Conservation (phyloP, 2,797 vertebrate genomes). For the Sebastes alutus region DNA sequence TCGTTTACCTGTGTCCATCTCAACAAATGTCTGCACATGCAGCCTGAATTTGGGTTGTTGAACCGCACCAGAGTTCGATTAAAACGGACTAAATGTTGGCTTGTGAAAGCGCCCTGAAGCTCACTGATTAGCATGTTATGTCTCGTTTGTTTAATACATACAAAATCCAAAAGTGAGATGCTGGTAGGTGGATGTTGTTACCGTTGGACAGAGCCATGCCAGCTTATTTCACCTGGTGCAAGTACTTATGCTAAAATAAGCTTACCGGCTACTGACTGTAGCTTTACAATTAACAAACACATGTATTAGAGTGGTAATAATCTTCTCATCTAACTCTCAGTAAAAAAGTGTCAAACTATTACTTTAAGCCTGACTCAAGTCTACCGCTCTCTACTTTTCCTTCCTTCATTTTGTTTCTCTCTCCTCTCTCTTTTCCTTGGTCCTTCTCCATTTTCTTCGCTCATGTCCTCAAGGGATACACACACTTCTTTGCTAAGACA, state of each 20-base stretch:
- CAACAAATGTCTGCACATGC: no score
- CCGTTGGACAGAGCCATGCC: neutral
- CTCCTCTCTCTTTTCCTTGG: constrained; percentile 5
- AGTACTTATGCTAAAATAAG: neutral
- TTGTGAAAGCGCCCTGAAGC: no score
- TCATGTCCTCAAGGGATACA: neutral
- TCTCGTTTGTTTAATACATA: no score
- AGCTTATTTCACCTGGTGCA: neutral
- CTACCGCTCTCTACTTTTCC: neutral
- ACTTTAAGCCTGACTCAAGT: neutral
- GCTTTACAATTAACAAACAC: neutral
- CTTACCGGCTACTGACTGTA: neutral
- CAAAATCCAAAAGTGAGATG: neutral
- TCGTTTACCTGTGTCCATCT: no score
- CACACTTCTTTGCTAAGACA: constrained; percentile 21
- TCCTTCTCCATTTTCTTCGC: constrained; percentile 6
- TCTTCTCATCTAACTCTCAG: neutral
- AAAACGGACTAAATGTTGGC: no score
- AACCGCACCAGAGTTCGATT: no score
- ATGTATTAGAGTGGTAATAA: neutral
- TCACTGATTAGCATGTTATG: no score
- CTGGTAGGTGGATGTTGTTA: neutral
- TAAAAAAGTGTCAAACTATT: neutral
- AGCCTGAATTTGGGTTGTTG: no score
- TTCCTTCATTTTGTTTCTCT: neutral